phyloP scores from a whole-genome alignment of 1,140 invertebrate species.

The Zeugodacus cucurbitae region DNA sequence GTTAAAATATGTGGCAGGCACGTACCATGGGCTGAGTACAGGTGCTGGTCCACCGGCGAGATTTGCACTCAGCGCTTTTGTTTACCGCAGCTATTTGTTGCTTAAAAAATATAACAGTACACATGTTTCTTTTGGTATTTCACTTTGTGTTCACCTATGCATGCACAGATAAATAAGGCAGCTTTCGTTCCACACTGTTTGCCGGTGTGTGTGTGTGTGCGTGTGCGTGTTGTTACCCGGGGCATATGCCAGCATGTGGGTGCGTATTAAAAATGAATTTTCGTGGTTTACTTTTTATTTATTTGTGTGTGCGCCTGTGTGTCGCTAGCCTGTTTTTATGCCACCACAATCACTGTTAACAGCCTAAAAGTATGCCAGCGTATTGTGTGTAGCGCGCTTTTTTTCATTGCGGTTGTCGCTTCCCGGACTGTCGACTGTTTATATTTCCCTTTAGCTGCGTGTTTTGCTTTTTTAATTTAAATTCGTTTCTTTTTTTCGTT shows the following conservation, averaged over 20 bases:
- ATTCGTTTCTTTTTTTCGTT: neutral
- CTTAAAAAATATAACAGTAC: neutral
- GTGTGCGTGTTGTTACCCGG: neutral
- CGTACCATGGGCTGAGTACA: neutral
- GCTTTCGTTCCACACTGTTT: neutral
- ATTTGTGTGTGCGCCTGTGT: neutral
- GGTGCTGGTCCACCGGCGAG: neutral
- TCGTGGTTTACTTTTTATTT: slow-evolving; percentile 12
- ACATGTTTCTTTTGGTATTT: neutral
- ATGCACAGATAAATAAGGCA: neutral
- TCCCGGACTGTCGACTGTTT: neutral
- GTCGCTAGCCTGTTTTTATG: neutral
- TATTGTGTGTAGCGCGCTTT: neutral
- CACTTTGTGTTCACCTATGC: neutral
- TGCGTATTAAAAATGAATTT: slow-evolving; percentile 37
- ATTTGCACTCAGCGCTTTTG: neutral
- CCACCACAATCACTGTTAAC: neutral
- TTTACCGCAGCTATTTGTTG: neutral
- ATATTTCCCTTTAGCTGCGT: neutral
- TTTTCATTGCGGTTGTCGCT: neutral
- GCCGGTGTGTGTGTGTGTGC: neutral
- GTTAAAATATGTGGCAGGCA: neutral
- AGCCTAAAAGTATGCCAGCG: neutral
- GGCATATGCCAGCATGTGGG: neutral
- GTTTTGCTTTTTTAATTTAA: neutral